Base-by-base conservation (phyloP, 1,140 invertebrate species). In the Calephelis virginiensis region DNA sequence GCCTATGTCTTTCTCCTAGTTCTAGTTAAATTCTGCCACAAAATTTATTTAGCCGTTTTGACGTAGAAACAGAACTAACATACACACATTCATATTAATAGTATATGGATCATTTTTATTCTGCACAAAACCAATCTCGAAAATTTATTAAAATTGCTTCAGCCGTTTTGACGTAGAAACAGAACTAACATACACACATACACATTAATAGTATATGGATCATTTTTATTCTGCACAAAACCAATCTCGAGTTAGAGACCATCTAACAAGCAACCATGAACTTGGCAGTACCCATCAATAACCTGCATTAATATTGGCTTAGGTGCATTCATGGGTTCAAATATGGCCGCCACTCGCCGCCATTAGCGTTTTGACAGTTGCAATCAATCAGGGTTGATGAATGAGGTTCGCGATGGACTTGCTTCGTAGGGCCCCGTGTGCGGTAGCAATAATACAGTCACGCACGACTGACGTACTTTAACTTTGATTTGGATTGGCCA, bases 331-430 rank as follows among this genome's bases (percentile, higher is more conserved):
- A 76, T 77, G 76, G 80, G 79, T 80, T 80, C 76, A 78, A 86
- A 86, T n/a, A 85, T 82, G 81, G 83, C 75, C 70, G 81, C 76
- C 78, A 82, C 77, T 88, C 85, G 80, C 81, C 83, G 85, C 83
- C 85, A 89, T 90, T 87, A 85, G 68, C 66, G 76, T 75, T 83
- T 86, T 86, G 85, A 86, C 87, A 88, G 85, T 87, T 87, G 85
- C 86, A 89, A 90, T 90, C 85, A 88, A 90, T 90, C 87, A 89
- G 75, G 40, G 53, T 75, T 87, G 85, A 90, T 90, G 82, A 85
- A 89, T 87, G 85, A 80, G 85, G 81, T 82, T 85, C 76, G 80
- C 82, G 77, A 75, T 74, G 65, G 45, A 53, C 67, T 64, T 28
- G 66, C 71, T 72, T 67, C 64, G 61, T 47, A 64, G 14, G 50